phyloP scores from a whole-genome alignment of 2,113 vertebrate species.

The Prionailurus bengalensis region DNA sequence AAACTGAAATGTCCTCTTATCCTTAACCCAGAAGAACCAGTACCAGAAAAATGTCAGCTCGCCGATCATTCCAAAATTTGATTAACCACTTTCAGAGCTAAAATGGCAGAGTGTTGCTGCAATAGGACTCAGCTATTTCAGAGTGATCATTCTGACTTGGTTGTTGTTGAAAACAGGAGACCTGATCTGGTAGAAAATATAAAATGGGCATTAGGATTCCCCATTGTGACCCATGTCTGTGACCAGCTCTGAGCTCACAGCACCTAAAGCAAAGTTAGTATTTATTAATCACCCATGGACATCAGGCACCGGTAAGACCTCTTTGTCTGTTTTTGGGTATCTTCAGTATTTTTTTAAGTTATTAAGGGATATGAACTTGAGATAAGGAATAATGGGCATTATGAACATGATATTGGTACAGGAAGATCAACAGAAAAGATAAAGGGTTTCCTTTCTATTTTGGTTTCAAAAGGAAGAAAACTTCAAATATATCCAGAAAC shows the following conservation, averaged over 20 bases:
- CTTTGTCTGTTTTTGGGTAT: neutral
- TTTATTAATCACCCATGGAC: neutral
- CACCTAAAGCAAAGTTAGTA: neutral
- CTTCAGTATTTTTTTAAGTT: neutral
- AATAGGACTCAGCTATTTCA: too few relatives aligned
- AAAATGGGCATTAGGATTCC: neutral
- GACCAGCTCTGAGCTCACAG: neutral
- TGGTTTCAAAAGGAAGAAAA: constrained; percentile 38
- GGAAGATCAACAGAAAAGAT: neutral
- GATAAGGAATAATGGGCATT: constrained; percentile 7
- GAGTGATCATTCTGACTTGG: too few relatives aligned
- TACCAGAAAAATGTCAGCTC: too few relatives aligned
- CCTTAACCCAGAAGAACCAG: too few relatives aligned
- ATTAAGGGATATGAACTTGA: neutral
- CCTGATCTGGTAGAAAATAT: too few relatives aligned
- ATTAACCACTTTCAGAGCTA: too few relatives aligned
- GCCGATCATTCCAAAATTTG: too few relatives aligned
- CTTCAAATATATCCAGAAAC: neutral
- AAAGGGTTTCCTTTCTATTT: constrained; percentile 41
- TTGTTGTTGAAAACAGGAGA: too few relatives aligned
- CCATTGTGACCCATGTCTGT: neutral
- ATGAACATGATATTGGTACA: neutral
- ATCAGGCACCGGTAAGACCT: neutral
- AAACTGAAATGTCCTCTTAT: too few relatives aligned
- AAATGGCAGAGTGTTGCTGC: too few relatives aligned